Evolutionary conservation across 2,888 invertebrate species (phyloP).

Genomic region (Yponomeuta evonymella): DNA sequence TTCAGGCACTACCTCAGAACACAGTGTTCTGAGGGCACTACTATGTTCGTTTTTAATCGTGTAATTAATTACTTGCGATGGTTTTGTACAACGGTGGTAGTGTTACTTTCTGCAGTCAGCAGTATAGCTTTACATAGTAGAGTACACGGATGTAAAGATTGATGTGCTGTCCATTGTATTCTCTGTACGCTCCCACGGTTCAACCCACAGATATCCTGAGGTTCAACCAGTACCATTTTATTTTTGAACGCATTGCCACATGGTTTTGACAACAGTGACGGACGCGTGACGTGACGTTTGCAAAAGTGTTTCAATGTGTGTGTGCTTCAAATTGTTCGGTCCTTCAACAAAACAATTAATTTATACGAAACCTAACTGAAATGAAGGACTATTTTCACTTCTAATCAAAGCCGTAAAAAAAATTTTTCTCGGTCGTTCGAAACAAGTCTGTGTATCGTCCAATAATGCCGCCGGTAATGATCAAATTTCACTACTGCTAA

Average conservation of each 20-base stretch:
- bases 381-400: neutral
- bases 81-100: too few species aligned
- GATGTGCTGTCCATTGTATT: too few species aligned
- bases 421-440: neutral
- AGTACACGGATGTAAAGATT: too few species aligned
- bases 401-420: neutral
- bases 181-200: too few species aligned
- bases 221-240: too few species aligned
- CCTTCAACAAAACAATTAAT: neutral
- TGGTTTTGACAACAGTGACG: neutral
- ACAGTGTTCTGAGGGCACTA: too few species aligned
- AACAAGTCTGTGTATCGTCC: neutral
- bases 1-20: too few species aligned
- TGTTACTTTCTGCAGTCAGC: too few species aligned
- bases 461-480: neutral
- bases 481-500: neutral
- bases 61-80: too few species aligned
- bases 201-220: too few species aligned
- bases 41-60: too few species aligned
- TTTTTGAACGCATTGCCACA: neutral
- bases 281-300: neutral
- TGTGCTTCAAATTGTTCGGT: neutral
- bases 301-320: neutral
- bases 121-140: too few species aligned
- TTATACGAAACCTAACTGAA: neutral